Base-by-base conservation (phyloP, 92 coral and sea anemone species). In the Paramuricea clavata region DNA sequence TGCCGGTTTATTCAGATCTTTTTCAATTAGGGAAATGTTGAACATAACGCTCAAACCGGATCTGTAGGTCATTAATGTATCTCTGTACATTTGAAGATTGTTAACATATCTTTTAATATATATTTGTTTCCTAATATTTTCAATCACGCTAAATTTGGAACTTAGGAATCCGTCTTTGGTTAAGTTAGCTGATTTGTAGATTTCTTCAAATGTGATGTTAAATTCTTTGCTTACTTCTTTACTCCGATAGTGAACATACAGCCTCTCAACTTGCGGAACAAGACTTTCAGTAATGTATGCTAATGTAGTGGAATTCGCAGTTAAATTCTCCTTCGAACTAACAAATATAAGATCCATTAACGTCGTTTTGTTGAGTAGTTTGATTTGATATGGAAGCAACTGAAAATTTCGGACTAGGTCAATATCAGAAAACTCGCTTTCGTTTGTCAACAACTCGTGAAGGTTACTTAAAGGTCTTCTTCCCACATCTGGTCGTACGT, bases 371-470 rank as follows among this genome's bases (percentile, higher is more conserved):
- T 79, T 79, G 11, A 79, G 35, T 10, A 42, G 27, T 39, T 57
- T 23, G 1, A 79, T 59, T 35, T 79, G 84, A 16, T 79, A 15
- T 79, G 84, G 84, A 26, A 59, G 3, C 57, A 79, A 8, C 34
- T 36, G 71, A 60, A 59, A 25, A 79, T 79, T 79, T 41, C 74
- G 31, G 27, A 79, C 84, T 49, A 79, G 36, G 59, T 79, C 84
- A 61, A 79, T 60, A n/a, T 59, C 74, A 41, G 84, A 79, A 79
- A 79, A 79, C 22, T 17, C 30, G 33, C 52, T 41, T 19, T 79
- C 33, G 19, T 79, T 79, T 5, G 84, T 79, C 19, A 79, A 36
- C 43, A 79, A 49, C 1, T 39, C 31, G 49, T 57, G 31, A 13
- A 79, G 84, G 36, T 59, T 79, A 8, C 30, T 61, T 25, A 36